These are phyloP conservation scores for Gymnogyps californianus DNA, from an alignment of 2,113 vertebrate species.

Conservation along the genomic window DNA sequence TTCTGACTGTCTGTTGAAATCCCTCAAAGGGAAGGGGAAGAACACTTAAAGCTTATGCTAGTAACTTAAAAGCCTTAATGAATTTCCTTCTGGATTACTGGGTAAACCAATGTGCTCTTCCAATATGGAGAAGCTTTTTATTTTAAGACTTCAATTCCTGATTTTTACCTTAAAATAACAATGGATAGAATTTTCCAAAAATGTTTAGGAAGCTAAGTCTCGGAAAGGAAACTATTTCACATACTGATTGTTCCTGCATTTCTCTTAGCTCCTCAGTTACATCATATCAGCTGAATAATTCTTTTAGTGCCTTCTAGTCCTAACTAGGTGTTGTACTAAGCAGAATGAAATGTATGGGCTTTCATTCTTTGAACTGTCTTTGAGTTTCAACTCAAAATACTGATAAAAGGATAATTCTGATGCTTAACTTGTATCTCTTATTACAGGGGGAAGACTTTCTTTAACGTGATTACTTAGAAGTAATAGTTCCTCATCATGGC, in stretches of 20 bases:
- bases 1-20: neutral
- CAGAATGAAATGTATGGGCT: neutral
- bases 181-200: neutral
- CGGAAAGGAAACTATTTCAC: neutral
- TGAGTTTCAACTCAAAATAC: neutral
- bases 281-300: neutral
- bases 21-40: neutral
- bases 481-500: constrained; percentile 81
- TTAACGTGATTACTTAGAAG: neutral
- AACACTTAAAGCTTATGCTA: neutral
- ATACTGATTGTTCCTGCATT: neutral
- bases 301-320: neutral
- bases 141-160: neutral
- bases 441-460: constrained; percentile 4
- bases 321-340: neutral
- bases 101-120: neutral
- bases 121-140: neutral
- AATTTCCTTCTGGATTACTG: neutral
- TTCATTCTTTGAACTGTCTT: neutral
- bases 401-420: neutral
- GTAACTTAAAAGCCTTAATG: neutral
- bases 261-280: neutral
- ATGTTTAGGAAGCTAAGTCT: neutral
- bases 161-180: neutral
- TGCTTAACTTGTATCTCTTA: neutral